Base-by-base conservation (phyloP, 2,888 invertebrate genomes). In the Athalia rosae region DNA sequence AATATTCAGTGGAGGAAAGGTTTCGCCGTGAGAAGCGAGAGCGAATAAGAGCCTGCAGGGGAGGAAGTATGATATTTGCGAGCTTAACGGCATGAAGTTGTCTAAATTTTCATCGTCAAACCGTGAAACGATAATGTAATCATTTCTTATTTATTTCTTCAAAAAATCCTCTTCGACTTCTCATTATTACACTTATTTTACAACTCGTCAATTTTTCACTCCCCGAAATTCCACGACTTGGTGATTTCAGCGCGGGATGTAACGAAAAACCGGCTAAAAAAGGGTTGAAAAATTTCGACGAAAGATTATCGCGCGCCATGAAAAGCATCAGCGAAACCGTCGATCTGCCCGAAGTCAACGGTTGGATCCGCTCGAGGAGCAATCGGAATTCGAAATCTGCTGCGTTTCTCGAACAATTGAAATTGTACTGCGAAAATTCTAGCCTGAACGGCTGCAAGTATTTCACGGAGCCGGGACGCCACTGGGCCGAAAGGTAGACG, bases 361-460 rank as follows among this genome's bases (percentile, higher is more conserved):
- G 73, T 8, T 73, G 73, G 73, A 59, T 28, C 1, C 45, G 47
- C 0, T 73, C 73, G 11, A 58, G 47, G 9, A 15, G 48, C 47
- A 13, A 9, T 58, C 59, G 47, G 47, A 45, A 13, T 59, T 13
- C 45, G 15, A 58, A 13, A 59, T 59, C 4, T 4, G 41, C 48
- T 7, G 4, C 58, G 59, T 15, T 73, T 59, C 58, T 47, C n/a
- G 11, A 71, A 45, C 61, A 71, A 7, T 41, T 71, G 28, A 71
- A 59, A 77, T 28, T 43, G 8, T 77, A 77, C 50, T 77, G 67
- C 28, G 61, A 62, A 7, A 77, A 77, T 41, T 77, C 59, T 2
- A 77, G 69, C 47, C 50, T 77, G 43, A 69, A 61, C 5, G 77
- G 77, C 41, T 71, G 59, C 50, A 71, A 77, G 50, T 77, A 77